phyloP scores from a whole-genome alignment of 2,888 invertebrate genomes.

The Eupithecia vulgata region DNA sequence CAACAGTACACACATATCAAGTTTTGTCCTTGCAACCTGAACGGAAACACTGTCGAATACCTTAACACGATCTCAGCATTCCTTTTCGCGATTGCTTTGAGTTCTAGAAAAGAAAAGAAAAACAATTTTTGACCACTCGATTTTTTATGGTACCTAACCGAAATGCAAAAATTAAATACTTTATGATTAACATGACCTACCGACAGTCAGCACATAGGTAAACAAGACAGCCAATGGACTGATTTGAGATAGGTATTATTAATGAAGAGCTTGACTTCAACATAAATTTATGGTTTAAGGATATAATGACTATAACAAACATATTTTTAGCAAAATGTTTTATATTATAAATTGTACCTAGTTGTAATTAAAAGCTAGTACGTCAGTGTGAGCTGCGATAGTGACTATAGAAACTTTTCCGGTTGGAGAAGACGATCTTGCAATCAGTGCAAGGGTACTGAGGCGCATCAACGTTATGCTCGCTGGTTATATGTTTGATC shows the following conservation, averaged over 20 bases:
- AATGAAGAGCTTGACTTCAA: no score
- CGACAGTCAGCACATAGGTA: neutral
- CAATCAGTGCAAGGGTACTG: slow-evolving; percentile 52
- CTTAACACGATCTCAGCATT: slow-evolving; percentile 75
- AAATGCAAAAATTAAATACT: neutral
- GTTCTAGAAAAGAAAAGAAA: slow-evolving; percentile 30
- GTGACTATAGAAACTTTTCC: slow-evolving; percentile 30
- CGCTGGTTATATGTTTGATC: slow-evolving; percentile 61
- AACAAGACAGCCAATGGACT: neutral
- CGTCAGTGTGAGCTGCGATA: slow-evolving; percentile 36
- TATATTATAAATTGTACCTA: neutral
- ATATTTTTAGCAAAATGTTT: neutral
- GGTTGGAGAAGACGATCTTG: slow-evolving; percentile 21
- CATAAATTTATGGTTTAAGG: no score
- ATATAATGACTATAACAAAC: no score
- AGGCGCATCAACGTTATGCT: slow-evolving; percentile 57
- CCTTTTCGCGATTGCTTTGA: slow-evolving; percentile 38
- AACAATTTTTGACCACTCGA: neutral
- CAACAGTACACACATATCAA: slow-evolving; percentile 77
- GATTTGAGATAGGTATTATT: neutral
- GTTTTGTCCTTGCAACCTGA: slow-evolving; percentile 68
- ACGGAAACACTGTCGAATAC: slow-evolving; percentile 76
- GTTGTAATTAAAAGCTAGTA: slow-evolving; percentile 13
- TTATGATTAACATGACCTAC: neutral
- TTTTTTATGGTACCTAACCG: slow-evolving; percentile 5